Percentiles rank a stretch among this genome's conserved stretches.
These are phyloP conservation scores for Cetoscarus ocellatus DNA, from an alignment of 2,797 vertebrate genomes.

Conservation along the genomic window DNA sequence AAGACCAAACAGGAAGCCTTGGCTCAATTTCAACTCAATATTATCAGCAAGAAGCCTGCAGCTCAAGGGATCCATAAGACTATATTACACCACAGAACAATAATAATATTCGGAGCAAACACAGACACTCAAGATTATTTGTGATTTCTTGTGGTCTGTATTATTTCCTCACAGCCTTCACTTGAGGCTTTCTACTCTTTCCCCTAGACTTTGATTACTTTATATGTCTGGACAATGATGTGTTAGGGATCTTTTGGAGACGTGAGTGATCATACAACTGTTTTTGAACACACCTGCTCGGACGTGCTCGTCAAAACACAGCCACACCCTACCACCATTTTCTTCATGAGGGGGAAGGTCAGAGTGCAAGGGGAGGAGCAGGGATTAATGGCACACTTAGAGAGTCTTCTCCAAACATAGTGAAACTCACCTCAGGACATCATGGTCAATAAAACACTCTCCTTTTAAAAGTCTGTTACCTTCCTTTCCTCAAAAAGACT, in stretches of 20 bases:
- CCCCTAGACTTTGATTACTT: neutral
- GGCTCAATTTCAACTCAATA: conserved; percentile 14
- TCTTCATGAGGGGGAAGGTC: conserved; percentile 25
- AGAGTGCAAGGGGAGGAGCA: conserved; percentile 23
- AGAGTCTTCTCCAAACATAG: conserved; percentile 43
- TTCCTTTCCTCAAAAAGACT: conserved; percentile 28
- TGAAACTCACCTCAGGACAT: conserved; percentile 51
- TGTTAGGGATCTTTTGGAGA: neutral
- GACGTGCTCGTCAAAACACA: conserved; percentile 3
- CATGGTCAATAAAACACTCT: conserved; percentile 37
- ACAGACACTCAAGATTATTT: conserved; percentile 13
- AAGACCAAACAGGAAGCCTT: conserved; percentile 25
- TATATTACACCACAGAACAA: conserved; percentile 41
- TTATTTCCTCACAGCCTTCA: conserved; percentile 15
- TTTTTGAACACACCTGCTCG: conserved; percentile 34
- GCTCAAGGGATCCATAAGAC: conserved; percentile 19
- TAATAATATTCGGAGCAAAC: conserved; percentile 43
- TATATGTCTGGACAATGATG: neutral
- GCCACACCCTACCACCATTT: conserved; percentile 7
- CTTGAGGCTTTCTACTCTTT: conserved; percentile 1
- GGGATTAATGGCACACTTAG: conserved; percentile 58
- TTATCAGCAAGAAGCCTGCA: conserved; percentile 14
- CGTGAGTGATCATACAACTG: conserved; percentile 21
- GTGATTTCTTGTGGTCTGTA: conserved; percentile 29
- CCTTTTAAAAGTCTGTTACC: conserved; percentile 14